Evolutionary conservation across 1,140 invertebrate genomes (phyloP).

Genomic region (Anoplophora glabripennis): DNA sequence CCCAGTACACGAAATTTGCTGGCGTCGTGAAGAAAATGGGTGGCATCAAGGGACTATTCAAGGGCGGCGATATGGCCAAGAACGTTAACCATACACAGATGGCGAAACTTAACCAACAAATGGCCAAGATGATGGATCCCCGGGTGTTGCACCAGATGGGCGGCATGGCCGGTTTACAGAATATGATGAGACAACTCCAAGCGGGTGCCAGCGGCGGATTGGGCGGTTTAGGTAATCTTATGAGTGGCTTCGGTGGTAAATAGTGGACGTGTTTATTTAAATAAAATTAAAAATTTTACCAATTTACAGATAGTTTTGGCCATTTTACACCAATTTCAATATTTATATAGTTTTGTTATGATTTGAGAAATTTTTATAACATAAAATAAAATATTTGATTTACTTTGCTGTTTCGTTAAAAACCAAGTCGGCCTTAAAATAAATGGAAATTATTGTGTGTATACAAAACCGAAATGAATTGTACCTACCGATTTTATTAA

Average conservation of each 20-base stretch:
- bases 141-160: slow-evolving; percentile 89
- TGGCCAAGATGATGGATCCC: slow-evolving; percentile 99
- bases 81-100: slow-evolving; percentile 99
- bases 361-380: no score
- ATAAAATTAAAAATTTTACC: no score
- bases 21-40: slow-evolving; percentile 99
- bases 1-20: slow-evolving; percentile 99
- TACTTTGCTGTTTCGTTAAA: no score
- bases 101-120: slow-evolving; percentile 98
- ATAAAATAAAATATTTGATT: no score
- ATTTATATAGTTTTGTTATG: no score
- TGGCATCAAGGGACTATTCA: slow-evolving; percentile 98
- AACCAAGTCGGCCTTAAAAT: no score
- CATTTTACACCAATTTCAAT: no score
- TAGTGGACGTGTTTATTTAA: not conserved
- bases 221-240: slow-evolving; percentile 70
- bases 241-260: slow-evolving; percentile 67
- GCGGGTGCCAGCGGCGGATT: slow-evolving; percentile 76
- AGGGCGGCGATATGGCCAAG: slow-evolving; percentile 96
- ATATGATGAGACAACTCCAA: slow-evolving; percentile 97
- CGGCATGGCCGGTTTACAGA: slow-evolving; percentile 94
- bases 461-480: no score
- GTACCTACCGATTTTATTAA: no score
- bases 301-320: no score
- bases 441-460: no score